Percentiles rank a stretch among this genome's conserved stretches.
Conservation (phyloP, 2,888 invertebrate species). For the Heterodera filipjevi region DNA sequence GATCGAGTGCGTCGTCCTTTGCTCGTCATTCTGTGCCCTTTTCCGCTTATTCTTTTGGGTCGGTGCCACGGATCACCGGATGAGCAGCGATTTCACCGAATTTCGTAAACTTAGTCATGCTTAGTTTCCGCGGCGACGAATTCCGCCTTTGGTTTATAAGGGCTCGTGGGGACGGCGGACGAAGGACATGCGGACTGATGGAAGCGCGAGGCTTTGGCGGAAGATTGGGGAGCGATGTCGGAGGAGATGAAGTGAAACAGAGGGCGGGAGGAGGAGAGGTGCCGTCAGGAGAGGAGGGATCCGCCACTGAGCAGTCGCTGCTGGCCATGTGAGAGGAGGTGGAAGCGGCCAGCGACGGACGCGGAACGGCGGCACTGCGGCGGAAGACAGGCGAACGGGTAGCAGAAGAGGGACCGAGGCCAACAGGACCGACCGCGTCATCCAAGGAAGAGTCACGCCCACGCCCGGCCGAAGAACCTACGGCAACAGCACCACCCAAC, state of each 20-base stretch:
- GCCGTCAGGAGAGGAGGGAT: neutral
- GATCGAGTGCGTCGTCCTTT: neutral
- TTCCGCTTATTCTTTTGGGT: neutral
- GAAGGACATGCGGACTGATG: conserved; percentile 13
- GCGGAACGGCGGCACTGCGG: neutral
- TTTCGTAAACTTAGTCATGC: conserved; percentile 22
- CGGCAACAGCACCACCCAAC: neutral
- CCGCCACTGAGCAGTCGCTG: neutral
- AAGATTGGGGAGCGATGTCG: neutral
- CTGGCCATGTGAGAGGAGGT: conserved; percentile 6
- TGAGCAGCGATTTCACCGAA: conserved; percentile 33
- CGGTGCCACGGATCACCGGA: neutral
- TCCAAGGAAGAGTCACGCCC: conserved; percentile 20
- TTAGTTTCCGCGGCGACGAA: conserved; percentile 28
- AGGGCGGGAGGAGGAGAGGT: neutral
- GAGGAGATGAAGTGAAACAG: neutral
- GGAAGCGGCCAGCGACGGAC: neutral
- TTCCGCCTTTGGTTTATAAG: conserved; percentile 14
- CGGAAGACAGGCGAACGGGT: neutral
- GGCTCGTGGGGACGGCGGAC: conserved; percentile 13
- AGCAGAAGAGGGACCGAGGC: neutral
- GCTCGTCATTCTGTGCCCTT: no score
- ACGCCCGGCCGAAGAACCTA: neutral
- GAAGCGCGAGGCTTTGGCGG: neutral
- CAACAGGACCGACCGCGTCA: neutral